Evolutionary conservation across 2,888 invertebrate genomes (phyloP), one percentile per base, ranked within the genome.

Genomic region (Laothoe populi): DNA sequence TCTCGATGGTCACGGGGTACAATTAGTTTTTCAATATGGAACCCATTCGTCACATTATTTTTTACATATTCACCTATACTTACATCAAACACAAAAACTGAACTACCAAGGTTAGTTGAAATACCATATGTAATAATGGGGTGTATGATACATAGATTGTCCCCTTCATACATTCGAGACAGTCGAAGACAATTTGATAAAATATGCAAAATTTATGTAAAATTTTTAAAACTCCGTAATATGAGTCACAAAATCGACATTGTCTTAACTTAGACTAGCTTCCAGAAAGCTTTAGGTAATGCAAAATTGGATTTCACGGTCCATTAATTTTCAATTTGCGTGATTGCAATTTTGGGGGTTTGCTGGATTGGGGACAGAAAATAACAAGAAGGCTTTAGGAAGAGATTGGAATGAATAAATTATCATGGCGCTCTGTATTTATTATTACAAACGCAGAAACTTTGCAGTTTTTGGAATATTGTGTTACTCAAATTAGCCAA

Each of bases 311-410:
- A 91, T 91, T 90, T 90, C 82, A 81, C 88, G 90, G 86, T 86
- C 91, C 91, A 91, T 91, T 91, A 91, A 91, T 90, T 91, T 91
- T 91, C 91, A 91, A 91, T 91, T 90, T 90, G 87, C 84, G 89
- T 90, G 90, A 91, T 91, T 91, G 91, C 90, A 89, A 89, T 91
- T 89, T 91, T 88, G 87, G 87, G 88, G 90, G 89, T 90, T 90
- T 88, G 87, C 87, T 81, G 83, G 76, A 83, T 83, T 74, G 85
- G 81, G 84, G 85, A 85, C 86, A 83, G 80, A 81, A 80, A 86
- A 89, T 87, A 88, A 86, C 87, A 84, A 86, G 87, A 87, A 86
- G 85, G 85, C 81, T 84, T 84, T 83, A 77, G 77, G 77, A 77
- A 72, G 75, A 84, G 81, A 87, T 82, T 84, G 83, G 81, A 84